Evolutionary conservation across 35 echinoderm and acorn worm species (phyloP), one percentile per base, ranked within the genome.

Genomic region (Amphiura filiformis): DNA sequence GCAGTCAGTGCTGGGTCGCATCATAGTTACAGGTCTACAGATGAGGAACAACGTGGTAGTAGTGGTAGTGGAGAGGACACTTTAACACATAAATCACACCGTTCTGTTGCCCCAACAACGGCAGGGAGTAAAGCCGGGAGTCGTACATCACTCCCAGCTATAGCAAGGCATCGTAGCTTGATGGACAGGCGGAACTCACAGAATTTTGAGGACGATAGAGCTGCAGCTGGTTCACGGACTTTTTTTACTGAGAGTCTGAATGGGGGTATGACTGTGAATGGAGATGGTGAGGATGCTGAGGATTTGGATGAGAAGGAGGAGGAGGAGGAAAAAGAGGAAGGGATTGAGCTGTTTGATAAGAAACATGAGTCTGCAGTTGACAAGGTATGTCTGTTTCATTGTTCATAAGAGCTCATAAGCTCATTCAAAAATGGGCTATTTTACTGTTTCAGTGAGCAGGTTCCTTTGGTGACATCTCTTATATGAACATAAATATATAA

Each of bases 291-390:
- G 37, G 77, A 87, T 36, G 56, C 81, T 3, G 76, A 34, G 28
- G 84, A 87, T 78, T n/a, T n/a, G n/a, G 30, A n/a, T 36, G 86
- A 89, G 70, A 36, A 17, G 56, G 82, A 91, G 31, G 80, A 86
- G 5, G 89, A 90, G 14, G 79, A 87, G 70, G 56, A 78, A 23
- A 88, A 91, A 36, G n/a, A n/a, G n/a, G n/a, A n/a, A n/a, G n/a
- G n/a, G n/a, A n/a, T n/a, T n/a, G n/a, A n/a, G n/a, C 79, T 90
- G 35, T 94, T 87, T 39, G 56, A 61, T 7, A 76, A 80, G 52
- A 98, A 98, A 87, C 96, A 98, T 44, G 96, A 98, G 57, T 91
- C 96, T 13, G 78, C 96, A 7, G 96, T 98, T 39, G 96, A 98
- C 39, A 98, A 98, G 87, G 96, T 98, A 84, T 31, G 76, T 36